Evolutionary conservation across 2,113 vertebrate species (phyloP).

Genomic region (Myanophis thanlyinensis): DNA sequence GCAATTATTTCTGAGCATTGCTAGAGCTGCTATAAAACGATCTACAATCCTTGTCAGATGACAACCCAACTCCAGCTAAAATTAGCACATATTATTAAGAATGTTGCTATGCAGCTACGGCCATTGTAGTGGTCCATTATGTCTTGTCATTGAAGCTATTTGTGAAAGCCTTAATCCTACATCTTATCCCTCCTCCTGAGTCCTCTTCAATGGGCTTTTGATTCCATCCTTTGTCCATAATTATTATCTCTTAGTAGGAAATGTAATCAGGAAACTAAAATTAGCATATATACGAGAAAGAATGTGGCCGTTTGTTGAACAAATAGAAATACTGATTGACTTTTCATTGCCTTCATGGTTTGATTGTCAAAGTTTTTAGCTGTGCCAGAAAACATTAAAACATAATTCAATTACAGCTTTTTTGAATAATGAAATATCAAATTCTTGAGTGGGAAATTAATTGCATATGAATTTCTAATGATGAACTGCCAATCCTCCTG

Average conservation of each 20-base stretch:
- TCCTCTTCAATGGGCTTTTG: constrained; percentile 9
- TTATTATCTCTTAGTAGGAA: background rate
- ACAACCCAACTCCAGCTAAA: constrained; percentile 30
- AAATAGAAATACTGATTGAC: constrained; percentile 57
- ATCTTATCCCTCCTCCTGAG: background rate
- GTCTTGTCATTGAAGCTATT: background rate
- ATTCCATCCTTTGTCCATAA: constrained; percentile 1
- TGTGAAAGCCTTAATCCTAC: constrained; percentile 3
- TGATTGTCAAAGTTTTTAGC: constrained; percentile 70
- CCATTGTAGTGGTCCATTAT: constrained; percentile 24
- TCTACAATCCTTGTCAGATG: constrained; percentile 3
- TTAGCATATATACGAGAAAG: constrained; percentile 6
- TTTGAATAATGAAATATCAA: constrained; percentile 65
- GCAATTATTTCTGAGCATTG: background rate
- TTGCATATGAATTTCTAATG: constrained; percentile 56
- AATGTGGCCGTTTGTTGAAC: constrained; percentile 41
- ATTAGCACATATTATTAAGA: accelerated
- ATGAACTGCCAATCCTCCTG: constrained; percentile 59
- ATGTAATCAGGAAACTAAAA: constrained; percentile 35
- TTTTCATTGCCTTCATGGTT: constrained; percentile 71
- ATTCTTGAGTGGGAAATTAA: constrained; percentile 71
- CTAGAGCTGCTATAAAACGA: constrained; percentile 26
- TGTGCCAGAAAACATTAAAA: constrained; percentile 69
- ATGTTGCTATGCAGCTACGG: constrained; percentile 1
- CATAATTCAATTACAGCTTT: constrained; percentile 71